Evolutionary conservation across 1,140 invertebrate species (phyloP).

Genomic region (Alviniconcha marisindica): DNA sequence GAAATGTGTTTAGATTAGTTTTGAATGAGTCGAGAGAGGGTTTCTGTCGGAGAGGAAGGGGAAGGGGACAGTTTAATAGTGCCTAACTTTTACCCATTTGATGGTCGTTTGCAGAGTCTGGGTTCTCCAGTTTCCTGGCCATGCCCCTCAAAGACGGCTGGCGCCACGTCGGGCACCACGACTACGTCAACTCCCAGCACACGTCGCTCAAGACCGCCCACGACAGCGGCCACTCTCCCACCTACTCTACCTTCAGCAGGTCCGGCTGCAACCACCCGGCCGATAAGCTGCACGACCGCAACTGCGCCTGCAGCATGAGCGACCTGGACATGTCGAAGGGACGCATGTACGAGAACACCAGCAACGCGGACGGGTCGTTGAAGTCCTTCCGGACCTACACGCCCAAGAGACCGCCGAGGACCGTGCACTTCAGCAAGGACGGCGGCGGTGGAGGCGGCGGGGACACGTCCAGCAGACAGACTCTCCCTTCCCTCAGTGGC

Average conservation of each 20-base stretch:
- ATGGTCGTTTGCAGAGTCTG: constrained; percentile 23
- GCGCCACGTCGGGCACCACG: constrained; percentile 26
- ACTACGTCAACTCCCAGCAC: constrained; percentile 15
- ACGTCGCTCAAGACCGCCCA: background rate
- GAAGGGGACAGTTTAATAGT: too few species aligned
- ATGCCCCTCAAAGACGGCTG: constrained; percentile 34
- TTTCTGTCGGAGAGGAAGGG: too few species aligned
- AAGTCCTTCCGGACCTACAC: constrained; percentile 28
- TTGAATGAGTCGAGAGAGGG: too few species aligned
- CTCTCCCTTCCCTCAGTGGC: background rate
- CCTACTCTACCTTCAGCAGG: background rate
- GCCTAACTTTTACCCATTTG: too few species aligned
- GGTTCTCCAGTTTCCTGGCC: constrained; percentile 38
- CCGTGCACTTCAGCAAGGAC: constrained; percentile 20
- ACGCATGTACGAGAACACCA: background rate
- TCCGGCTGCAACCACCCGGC: background rate
- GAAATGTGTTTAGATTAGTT: too few species aligned
- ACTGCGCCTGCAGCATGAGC: background rate
- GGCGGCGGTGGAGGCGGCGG: background rate
- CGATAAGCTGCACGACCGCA: background rate
- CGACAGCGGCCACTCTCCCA: background rate
- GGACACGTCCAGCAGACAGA: background rate
- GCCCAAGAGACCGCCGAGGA: constrained; percentile 29
- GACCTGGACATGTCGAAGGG: background rate
- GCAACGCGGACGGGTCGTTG: background rate